phyloP scores from a whole-genome alignment of 2,888 invertebrate species.

The Sepioteuthis lessoniana region DNA sequence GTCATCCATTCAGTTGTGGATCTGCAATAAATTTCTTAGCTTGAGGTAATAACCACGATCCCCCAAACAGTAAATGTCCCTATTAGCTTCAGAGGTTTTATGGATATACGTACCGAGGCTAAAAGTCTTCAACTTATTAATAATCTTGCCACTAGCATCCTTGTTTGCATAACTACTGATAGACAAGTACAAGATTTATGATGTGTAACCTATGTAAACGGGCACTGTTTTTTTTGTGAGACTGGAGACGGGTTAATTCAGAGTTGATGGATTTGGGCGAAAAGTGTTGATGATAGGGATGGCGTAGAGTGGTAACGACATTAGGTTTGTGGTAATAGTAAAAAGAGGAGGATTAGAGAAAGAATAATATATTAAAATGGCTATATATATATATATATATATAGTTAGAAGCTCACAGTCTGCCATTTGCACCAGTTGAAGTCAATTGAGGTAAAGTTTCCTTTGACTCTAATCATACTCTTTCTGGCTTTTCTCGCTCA shows the following conservation, averaged over 20 bases:
- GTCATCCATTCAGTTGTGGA: too few relatives aligned
- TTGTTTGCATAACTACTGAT: background rate
- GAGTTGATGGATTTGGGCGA: background rate
- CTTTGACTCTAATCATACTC: too few relatives aligned
- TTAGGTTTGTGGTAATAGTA: too few relatives aligned
- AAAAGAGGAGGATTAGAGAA: background rate
- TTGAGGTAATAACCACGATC: background rate
- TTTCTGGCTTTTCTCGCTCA: too few relatives aligned
- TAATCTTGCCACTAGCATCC: background rate
- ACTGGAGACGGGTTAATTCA: background rate
- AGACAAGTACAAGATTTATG: background rate
- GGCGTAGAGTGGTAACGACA: background rate
- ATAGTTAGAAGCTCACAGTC: background rate
- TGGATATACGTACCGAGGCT: background rate
- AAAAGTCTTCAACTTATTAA: background rate
- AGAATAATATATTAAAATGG: background rate
- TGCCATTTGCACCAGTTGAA: background rate
- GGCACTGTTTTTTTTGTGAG: background rate
- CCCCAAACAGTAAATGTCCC: background rate
- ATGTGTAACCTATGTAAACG: background rate
- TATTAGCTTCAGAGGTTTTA: background rate
- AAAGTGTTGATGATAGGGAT: background rate
- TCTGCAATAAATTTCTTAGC: too few relatives aligned
- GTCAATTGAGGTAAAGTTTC: background rate
- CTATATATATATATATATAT: background rate